These are phyloP conservation scores for Druceiella hillmani DNA, from an alignment of 2,888 invertebrate species.

Conservation along the genomic window DNA sequence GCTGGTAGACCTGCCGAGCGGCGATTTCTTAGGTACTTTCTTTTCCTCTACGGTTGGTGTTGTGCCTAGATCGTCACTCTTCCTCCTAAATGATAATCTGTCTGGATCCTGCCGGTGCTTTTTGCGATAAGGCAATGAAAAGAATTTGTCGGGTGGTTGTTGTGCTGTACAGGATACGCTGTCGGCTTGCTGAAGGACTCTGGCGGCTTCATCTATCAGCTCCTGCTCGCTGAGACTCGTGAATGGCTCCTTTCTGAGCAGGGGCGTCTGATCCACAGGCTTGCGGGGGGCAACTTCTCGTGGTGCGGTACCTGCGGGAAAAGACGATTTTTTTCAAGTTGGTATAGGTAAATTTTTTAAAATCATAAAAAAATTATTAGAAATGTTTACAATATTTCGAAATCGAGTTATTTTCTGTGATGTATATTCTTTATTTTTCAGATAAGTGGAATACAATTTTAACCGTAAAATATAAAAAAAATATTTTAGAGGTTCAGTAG, in stretches of 20 bases:
- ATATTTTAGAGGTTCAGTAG: no score
- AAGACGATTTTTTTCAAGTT: no score
- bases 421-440: no score
- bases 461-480: no score
- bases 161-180: slow-evolving; percentile 63
- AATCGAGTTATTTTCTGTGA: no score
- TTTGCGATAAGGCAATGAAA: slow-evolving; percentile 60
- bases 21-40: slow-evolving; percentile 28
- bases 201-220: slow-evolving; percentile 70
- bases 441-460: no score
- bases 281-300: no score
- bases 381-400: no score
- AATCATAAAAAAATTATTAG: no score
- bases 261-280: slow-evolving; percentile 33
- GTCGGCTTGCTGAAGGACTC: slow-evolving; percentile 68
- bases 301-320: no score
- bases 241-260: slow-evolving; percentile 51
- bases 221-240: slow-evolving; percentile 65
- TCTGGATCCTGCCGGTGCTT: slow-evolving; percentile 45
- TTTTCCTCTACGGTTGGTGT: slow-evolving; percentile 31
- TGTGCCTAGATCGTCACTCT: slow-evolving; percentile 50
- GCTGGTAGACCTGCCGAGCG: slow-evolving; percentile 52
- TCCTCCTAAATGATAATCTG: slow-evolving; percentile 37
- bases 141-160: slow-evolving; percentile 58
- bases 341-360: no score